These are phyloP conservation scores for Ctenoplectra terminalis DNA, from an alignment of 1,140 invertebrate genomes.

Conservation along the genomic window DNA sequence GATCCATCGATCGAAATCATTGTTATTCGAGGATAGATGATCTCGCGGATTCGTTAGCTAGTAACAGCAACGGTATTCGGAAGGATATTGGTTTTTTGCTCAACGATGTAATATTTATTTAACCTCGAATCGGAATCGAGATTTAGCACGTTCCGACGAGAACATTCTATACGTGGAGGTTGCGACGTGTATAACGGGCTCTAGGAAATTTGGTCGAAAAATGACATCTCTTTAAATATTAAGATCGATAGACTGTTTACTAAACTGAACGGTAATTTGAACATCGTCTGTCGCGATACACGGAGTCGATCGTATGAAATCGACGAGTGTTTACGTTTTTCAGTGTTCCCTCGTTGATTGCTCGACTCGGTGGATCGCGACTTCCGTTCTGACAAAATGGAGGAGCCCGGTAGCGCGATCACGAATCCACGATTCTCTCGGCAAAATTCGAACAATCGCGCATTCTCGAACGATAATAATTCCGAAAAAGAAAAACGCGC, in stretches of 20 bases:
- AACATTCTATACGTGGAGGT: neutral
- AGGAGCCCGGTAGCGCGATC: neutral
- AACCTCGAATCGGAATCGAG: neutral
- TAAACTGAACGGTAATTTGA: too few relatives aligned
- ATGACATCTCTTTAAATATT: too few relatives aligned
- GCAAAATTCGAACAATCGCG: neutral
- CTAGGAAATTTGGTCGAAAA: neutral
- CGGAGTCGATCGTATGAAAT: slow-evolving; percentile 40
- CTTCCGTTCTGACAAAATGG: neutral
- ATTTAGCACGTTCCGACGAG: neutral
- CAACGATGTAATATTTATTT: slow-evolving; percentile 49
- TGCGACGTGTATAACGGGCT: neutral
- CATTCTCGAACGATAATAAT: neutral
- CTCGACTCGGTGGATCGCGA: slow-evolving; percentile 60
- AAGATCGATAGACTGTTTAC: too few relatives aligned
- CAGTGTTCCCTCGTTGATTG: slow-evolving; percentile 2
- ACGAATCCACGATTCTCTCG: neutral
- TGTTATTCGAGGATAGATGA: neutral
- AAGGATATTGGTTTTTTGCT: slow-evolving; percentile 37
- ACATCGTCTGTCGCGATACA: slow-evolving; percentile 55
- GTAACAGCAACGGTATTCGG: neutral
- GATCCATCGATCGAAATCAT: neutral
- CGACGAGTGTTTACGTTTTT: neutral
- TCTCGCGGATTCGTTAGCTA: too few relatives aligned
- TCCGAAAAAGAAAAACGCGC: neutral